Conservation (phyloP, 2,113 vertebrate genomes). For the Anseranas semipalmata region DNA sequence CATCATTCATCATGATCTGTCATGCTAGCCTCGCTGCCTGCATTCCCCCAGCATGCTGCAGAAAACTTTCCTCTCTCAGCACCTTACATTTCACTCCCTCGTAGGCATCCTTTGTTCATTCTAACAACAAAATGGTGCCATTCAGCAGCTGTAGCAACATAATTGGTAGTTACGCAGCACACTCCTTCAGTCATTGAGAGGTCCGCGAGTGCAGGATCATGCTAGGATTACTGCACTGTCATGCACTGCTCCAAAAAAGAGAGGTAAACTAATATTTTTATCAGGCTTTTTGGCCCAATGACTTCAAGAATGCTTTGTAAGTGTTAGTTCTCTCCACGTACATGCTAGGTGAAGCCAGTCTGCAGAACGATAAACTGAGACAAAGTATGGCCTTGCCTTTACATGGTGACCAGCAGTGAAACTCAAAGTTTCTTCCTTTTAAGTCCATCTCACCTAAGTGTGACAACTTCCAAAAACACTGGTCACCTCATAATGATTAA, state of each 20-base stretch:
- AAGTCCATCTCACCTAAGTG: neutral
- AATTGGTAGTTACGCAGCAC: neutral
- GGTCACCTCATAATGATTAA: neutral
- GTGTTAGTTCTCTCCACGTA: neutral
- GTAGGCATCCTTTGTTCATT: constrained; percentile 9
- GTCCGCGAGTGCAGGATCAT: neutral
- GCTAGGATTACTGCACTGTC: neutral
- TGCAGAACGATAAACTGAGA: neutral
- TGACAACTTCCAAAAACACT: neutral
- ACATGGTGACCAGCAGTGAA: neutral
- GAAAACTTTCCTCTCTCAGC: constrained; percentile 69
- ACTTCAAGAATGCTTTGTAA: constrained; percentile 22
- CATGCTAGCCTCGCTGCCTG: neutral
- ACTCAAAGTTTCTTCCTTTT: neutral
- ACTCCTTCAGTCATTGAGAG: neutral
- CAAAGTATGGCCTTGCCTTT: neutral
- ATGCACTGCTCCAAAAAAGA: neutral
- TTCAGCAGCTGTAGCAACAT: neutral
- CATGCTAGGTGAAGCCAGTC: neutral
- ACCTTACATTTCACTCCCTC: constrained; percentile 41
- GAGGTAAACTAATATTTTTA: neutral
- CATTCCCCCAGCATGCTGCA: neutral
- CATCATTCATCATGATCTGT: constrained; percentile 51
- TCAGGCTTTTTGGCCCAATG: neutral
- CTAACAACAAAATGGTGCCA: constrained; percentile 43